Conservation (phyloP, 2,888 invertebrate genomes). For the Oegoconia quadripuncta region DNA sequence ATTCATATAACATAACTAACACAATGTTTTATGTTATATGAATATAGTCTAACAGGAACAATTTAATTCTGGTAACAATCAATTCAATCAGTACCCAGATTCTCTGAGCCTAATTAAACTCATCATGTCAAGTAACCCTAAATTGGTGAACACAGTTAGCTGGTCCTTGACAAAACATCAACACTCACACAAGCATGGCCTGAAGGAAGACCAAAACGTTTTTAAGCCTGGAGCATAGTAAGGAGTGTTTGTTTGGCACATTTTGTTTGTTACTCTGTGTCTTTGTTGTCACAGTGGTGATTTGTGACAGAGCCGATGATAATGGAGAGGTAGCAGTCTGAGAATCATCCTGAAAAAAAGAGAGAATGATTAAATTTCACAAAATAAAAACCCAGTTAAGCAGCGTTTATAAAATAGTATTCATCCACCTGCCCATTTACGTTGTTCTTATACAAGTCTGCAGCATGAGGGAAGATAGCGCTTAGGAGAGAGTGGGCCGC, state of each 20-base stretch:
- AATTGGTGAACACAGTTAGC: too few relatives aligned
- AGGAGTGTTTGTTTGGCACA: slow-evolving; percentile 28
- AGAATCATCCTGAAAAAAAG: slow-evolving; percentile 23
- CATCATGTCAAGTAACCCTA: too few relatives aligned
- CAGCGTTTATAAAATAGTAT: too few relatives aligned
- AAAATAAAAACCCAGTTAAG: background rate
- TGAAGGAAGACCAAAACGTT: slow-evolving; percentile 65
- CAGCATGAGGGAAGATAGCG: slow-evolving; percentile 42
- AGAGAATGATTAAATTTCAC: background rate
- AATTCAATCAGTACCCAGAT: too few relatives aligned
- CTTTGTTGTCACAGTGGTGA: slow-evolving; percentile 27
- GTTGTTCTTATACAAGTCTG: slow-evolving; percentile 42
- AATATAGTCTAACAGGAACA: too few relatives aligned
- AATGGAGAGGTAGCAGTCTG: slow-evolving; percentile 33
- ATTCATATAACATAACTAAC: too few relatives aligned
- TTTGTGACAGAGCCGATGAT: slow-evolving; percentile 30
- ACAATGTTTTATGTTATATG: too few relatives aligned
- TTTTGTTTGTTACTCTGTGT: slow-evolving; percentile 15
- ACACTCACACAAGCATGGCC: slow-evolving; percentile 71
- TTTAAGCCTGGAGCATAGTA: slow-evolving; percentile 41
- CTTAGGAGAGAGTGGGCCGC: slow-evolving; percentile 49
- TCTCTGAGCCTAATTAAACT: too few relatives aligned
- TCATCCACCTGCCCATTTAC: slow-evolving; percentile 25
- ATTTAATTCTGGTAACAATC: too few relatives aligned
- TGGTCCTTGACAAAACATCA: too few relatives aligned